Percentiles rank a stretch among this genome's conserved stretches.
Evolutionary conservation across 2,113 vertebrate genomes (phyloP).

Genomic region (Lampris incognitus): DNA sequence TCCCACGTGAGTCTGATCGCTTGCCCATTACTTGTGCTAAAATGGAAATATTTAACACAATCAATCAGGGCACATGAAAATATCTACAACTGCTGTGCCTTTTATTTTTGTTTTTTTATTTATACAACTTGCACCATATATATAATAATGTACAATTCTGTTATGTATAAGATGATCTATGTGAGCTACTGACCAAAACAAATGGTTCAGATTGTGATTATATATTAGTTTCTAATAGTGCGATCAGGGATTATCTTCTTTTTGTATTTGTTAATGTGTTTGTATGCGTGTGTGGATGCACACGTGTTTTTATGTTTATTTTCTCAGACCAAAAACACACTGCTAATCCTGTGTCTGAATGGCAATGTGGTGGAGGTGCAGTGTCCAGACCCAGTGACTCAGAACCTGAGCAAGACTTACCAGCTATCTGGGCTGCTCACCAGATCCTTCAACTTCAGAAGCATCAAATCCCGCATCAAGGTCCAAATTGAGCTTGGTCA

Average conservation of each 20-base stretch:
- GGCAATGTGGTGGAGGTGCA: constrained; percentile 87
- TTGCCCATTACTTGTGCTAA: not conserved
- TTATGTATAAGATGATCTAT: too few relatives aligned
- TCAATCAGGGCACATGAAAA: not conserved
- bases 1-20: constrained; percentile 80
- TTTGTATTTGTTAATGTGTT: too few relatives aligned
- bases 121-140: not conserved
- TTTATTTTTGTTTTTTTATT: constrained; percentile 38
- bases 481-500: constrained; percentile 54
- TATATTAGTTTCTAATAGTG: too few relatives aligned
- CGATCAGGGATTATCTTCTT: too few relatives aligned
- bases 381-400: constrained; percentile 67
- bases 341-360: constrained; percentile 89
- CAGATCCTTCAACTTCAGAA: constrained; percentile 78
- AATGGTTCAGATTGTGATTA: too few relatives aligned
- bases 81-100: not conserved
- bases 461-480: constrained; percentile 69
- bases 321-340: constrained; percentile 79
- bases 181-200: too few relatives aligned
- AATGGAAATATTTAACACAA: not conserved
- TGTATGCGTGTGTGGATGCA: too few relatives aligned
- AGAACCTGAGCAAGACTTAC: constrained; percentile 75
- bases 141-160: too few relatives aligned
- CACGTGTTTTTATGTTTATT: constrained; percentile 33
- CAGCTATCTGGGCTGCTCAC: constrained; percentile 80